phyloP scores from a whole-genome alignment of 2,113 vertebrate genomes.

The Microcebus griseorufus region DNA sequence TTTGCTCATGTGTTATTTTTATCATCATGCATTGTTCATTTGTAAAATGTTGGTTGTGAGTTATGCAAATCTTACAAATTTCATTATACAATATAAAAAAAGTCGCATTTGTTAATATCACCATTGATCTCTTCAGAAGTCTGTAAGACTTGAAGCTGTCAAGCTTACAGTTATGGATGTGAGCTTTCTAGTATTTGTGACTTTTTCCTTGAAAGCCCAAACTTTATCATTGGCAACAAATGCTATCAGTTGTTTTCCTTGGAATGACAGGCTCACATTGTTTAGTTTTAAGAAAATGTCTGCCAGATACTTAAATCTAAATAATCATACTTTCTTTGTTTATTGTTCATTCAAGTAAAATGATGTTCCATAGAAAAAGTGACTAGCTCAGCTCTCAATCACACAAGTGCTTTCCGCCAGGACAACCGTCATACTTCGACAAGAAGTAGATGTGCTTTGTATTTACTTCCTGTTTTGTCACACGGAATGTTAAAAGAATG shows the following conservation, averaged over 20 bases:
- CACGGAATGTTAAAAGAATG: background rate
- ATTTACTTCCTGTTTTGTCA: background rate
- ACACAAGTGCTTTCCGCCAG: background rate
- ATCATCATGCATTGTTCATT: background rate
- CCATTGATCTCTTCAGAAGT: slow-evolving; percentile 19
- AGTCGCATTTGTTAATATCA: slow-evolving; percentile 48
- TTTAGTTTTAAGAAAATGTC: slow-evolving; percentile 70
- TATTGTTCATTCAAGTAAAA: slow-evolving; percentile 48
- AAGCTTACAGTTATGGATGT: slow-evolving; percentile 46
- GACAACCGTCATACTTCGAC: background rate
- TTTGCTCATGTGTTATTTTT: background rate
- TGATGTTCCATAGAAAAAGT: slow-evolving; percentile 1
- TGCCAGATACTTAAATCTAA: slow-evolving; percentile 56
- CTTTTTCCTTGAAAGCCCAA: slow-evolving; percentile 68
- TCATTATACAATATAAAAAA: slow-evolving; percentile 25
- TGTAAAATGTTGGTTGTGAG: slow-evolving; percentile 19
- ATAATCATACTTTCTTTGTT: slow-evolving; percentile 56
- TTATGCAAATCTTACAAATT: slow-evolving; percentile 29
- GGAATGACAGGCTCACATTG: slow-evolving; percentile 59
- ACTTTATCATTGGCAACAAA: slow-evolving; percentile 59
- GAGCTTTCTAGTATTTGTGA: slow-evolving; percentile 69
- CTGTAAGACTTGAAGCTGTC: slow-evolving; percentile 65
- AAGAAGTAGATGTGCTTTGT: background rate
- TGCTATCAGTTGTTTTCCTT: slow-evolving; percentile 64
- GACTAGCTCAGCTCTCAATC: slow-evolving; percentile 3